A percentile compares a stretch with the other conserved stretches of the same genome.
phyloP scores from a whole-genome alignment of 2,888 invertebrate genomes.

The Zhengitettix transpicula region DNA sequence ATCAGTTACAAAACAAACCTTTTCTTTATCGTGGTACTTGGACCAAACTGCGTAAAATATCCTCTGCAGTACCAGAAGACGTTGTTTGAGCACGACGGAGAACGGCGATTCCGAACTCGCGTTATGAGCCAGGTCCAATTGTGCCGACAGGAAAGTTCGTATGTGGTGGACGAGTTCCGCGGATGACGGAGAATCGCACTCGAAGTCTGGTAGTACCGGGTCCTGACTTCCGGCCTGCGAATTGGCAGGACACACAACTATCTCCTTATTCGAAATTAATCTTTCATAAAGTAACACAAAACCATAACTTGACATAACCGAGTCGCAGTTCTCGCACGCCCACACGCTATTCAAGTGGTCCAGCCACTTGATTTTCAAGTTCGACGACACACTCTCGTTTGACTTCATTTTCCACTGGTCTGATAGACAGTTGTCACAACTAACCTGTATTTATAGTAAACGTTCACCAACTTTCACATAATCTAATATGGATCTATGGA shows the following conservation, averaged over 20 bases:
- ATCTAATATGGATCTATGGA: too few relatives aligned
- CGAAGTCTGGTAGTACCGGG: slow-evolving; percentile 32
- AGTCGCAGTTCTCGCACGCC: slow-evolving; percentile 38
- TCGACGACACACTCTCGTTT: not conserved
- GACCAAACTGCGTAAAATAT: slow-evolving; percentile 37
- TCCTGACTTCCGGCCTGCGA: slow-evolving; percentile 1
- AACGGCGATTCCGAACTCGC: slow-evolving; percentile 40
- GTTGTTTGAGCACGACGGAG: slow-evolving; percentile 33
- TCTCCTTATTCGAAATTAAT: slow-evolving; percentile 34
- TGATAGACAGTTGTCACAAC: too few relatives aligned
- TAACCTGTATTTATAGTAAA: too few relatives aligned
- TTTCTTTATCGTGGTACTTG: slow-evolving; percentile 34
- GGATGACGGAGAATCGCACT: slow-evolving; percentile 28
- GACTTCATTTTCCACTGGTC: too few relatives aligned
- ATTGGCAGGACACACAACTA: slow-evolving; percentile 20
- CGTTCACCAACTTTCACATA: too few relatives aligned
- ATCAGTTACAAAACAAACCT: slow-evolving; percentile 15
- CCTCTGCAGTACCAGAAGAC: slow-evolving; percentile 36
- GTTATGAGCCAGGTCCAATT: slow-evolving; percentile 34
- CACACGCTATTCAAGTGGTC: slow-evolving; percentile 40
- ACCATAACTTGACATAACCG: slow-evolving; percentile 33
- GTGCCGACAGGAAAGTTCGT: slow-evolving; percentile 31
- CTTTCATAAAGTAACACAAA: slow-evolving; percentile 34
- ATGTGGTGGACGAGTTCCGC: slow-evolving; percentile 36
- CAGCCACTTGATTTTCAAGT: slow-evolving; percentile 30